Conservation (phyloP, 2,113 vertebrate genomes). For the Tiliqua scincoides region DNA sequence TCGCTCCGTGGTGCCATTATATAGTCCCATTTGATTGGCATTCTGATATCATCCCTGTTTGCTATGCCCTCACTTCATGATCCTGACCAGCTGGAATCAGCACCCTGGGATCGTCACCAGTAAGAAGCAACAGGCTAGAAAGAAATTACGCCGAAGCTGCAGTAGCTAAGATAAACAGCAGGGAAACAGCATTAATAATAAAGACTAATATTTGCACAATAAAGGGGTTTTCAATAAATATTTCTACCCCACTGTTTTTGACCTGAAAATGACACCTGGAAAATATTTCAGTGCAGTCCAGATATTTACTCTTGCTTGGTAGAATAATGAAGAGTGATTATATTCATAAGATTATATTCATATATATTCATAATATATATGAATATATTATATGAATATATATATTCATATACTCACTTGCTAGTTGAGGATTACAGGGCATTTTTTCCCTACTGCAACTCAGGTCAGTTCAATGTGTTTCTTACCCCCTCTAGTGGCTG, state of each 20-base stretch:
- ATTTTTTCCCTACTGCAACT: background rate
- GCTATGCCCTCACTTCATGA: background rate
- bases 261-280: background rate
- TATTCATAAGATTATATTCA: background rate
- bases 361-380: too few species aligned
- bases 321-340: background rate
- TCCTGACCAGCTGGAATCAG: background rate
- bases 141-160: background rate
- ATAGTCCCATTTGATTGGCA: background rate
- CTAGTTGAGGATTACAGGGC: background rate
- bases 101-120: background rate
- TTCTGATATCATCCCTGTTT: background rate
- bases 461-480: background rate
- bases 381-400: too few species aligned
- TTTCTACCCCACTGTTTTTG: background rate
- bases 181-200: background rate
- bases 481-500: constrained; percentile 20
- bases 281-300: background rate
- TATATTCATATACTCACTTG: too few species aligned
- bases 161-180: background rate
- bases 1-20: background rate
- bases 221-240: background rate
- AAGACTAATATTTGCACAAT: background rate
- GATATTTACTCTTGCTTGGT: background rate
- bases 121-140: background rate